Evolutionary conservation across 2,888 invertebrate species (phyloP).

Genomic region (Leuctra nigra): DNA sequence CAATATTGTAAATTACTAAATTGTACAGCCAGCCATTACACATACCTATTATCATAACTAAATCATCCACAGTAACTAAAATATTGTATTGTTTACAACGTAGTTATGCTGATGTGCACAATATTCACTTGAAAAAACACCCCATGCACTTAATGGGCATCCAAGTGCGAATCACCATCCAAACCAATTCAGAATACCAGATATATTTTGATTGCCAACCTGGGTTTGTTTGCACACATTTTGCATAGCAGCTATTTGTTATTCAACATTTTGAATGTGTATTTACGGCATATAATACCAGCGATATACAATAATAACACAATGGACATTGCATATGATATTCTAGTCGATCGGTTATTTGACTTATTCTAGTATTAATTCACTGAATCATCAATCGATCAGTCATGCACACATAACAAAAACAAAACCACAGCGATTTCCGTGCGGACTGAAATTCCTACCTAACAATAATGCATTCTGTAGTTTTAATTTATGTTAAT

Average conservation of each 20-base stretch:
- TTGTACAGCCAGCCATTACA: too few relatives aligned
- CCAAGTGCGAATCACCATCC: neutral
- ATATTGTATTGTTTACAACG: too few relatives aligned
- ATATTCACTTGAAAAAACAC: too few relatives aligned
- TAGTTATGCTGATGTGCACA: too few relatives aligned
- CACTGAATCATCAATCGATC: neutral
- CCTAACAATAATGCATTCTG: conserved; percentile 1
- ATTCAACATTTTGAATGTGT: conserved; percentile 9
- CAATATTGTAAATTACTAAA: too few relatives aligned
- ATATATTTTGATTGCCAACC: conserved; percentile 11
- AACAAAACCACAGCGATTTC: neutral
- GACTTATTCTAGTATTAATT: conserved; percentile 9
- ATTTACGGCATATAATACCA: conserved; percentile 7
- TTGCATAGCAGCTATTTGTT: conserved; percentile 15
- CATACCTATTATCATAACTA: too few relatives aligned
- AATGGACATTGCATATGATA: conserved; percentile 12
- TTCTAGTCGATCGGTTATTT: neutral
- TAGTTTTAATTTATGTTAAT: conserved; percentile 11
- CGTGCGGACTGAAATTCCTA: conserved; percentile 6
- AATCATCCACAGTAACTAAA: too few relatives aligned
- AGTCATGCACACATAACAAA: neutral
- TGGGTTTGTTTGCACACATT: conserved; percentile 9
- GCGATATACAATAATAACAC: conserved; percentile 11
- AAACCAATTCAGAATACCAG: neutral
- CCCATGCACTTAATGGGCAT: neutral